These are phyloP conservation scores for Argyra leucocephala DNA, from an alignment of 2,888 invertebrate species.

Conservation along the genomic window DNA sequence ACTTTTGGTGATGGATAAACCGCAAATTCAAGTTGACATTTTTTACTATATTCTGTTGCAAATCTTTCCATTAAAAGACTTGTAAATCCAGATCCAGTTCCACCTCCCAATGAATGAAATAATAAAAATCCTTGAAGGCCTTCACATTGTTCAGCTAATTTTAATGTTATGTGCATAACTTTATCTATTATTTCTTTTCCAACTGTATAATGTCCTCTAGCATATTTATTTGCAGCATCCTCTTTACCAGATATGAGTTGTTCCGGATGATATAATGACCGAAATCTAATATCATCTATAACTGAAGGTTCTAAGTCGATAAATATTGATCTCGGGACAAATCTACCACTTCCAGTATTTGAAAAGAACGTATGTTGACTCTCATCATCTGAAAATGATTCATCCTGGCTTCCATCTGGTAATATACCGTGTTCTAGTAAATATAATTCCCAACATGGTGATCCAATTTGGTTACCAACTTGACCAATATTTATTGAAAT, in stretches of 20 bases:
- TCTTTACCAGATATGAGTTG: conserved; percentile 76
- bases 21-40: conserved; percentile 81
- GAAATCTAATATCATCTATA: conserved; percentile 36
- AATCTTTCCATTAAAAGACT: conserved; percentile 78
- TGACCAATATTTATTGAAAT: conserved; percentile 80
- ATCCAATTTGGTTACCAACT: conserved; percentile 78
- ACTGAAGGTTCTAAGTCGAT: conserved; percentile 39
- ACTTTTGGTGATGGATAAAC: conserved; percentile 85
- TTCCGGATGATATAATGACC: conserved; percentile 51
- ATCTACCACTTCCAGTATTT: conserved; percentile 79
- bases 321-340: conserved; percentile 67
- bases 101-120: conserved; percentile 80
- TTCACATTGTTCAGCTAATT: conserved; percentile 70
- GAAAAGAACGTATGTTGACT: conserved; percentile 67
- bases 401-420: conserved; percentile 57
- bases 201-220: conserved; percentile 77
- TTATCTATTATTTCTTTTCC: conserved; percentile 69
- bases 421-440: conserved; percentile 74
- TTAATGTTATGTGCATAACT: conserved; percentile 69
- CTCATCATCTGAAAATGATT: conserved; percentile 45
- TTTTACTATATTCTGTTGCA: conserved; percentile 74
- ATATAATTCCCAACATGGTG: conserved; percentile 76
- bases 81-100: conserved; percentile 83
- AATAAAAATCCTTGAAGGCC: conserved; percentile 77
- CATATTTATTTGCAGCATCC: conserved; percentile 85